These are phyloP conservation scores for Eurypyga helias DNA, from an alignment of 2,113 vertebrate genomes.

Conservation along the genomic window DNA sequence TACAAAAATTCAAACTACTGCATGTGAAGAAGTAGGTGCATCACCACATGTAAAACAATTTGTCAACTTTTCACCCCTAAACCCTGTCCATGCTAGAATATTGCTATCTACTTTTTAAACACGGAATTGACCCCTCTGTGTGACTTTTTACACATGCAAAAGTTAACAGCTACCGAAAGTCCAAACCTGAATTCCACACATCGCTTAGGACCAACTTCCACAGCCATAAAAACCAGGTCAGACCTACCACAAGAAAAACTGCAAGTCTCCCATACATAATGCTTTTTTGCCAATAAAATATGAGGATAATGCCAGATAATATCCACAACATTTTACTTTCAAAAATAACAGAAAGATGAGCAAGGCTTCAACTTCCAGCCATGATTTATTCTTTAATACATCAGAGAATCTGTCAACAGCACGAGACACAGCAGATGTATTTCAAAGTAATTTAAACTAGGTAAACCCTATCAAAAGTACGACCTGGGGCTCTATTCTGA, in stretches of 20 bases:
- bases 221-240: not conserved
- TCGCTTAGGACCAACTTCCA: not conserved
- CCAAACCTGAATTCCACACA: not conserved
- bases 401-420: not conserved
- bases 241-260: not conserved
- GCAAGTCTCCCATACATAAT: not conserved
- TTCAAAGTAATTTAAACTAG: not conserved
- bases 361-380: not conserved
- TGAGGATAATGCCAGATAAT: accelerated
- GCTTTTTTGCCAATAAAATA: not conserved
- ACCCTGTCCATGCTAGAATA: not conserved
- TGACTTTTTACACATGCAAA: not conserved
- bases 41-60: accelerated
- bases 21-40: not conserved
- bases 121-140: not conserved
- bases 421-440: not conserved
- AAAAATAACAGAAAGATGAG: not conserved
- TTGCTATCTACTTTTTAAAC: not conserved
- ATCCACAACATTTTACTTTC: not conserved
- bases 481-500: not conserved
- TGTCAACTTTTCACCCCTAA: not conserved
- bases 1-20: not conserved
- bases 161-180: not conserved
- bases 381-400: not conserved
- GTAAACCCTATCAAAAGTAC: not conserved